Evolutionary conservation across 2,113 vertebrate genomes (phyloP), one percentile per base, ranked within the genome.

Genomic region (Cinclus mexicanus): DNA sequence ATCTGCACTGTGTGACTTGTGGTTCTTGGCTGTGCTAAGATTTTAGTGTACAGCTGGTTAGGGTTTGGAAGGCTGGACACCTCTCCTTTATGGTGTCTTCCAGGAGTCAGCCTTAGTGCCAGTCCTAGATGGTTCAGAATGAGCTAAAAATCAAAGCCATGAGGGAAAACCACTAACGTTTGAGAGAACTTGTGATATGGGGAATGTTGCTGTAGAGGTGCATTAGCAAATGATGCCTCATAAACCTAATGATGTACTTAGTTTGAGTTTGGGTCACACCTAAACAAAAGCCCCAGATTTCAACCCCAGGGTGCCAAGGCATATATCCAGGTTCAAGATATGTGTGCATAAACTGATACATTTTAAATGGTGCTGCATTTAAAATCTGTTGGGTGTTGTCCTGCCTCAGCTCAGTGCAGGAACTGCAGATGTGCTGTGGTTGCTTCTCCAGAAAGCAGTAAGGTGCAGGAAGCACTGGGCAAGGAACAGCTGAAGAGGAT

Each of bases 41-140:
- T 69, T 92, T 94, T 24, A 79, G 77, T 22, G 22, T 84, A 57
- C 94, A 93, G 89, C 77, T 95, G 61, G 74, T 79, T 85, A 49
- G 85, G 71, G n/a, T 90, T 95, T 89, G 94, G 74, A 79, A 61
- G 69, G 53, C 89, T 90, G 91, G 46, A 74, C 46, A 42, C 46
- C n/a, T 83, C 47, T 75, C n/a, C 77, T 83, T 90, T 59, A 31
- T 39, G 26, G 33, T 87, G 83, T 87, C 89, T 90, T 94, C 95
- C 84, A 95, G 79, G 89, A 95, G 89, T 95, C 71, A 76, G 76
- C 89, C 90, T 89, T 89, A 87, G 42, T 94, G 94, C 83, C 83
- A 95, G 74, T 87, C 83, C 77, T 94, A 89, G 89, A 94, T 31
- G 39, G 87, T 82, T 91, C 49, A 57, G 70, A 69, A 37, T 37